A percentile compares a stretch with the other conserved stretches of the same genome.
Evolutionary conservation across 2,888 invertebrate species (phyloP).

Genomic region (Trachelus iudaicus): DNA sequence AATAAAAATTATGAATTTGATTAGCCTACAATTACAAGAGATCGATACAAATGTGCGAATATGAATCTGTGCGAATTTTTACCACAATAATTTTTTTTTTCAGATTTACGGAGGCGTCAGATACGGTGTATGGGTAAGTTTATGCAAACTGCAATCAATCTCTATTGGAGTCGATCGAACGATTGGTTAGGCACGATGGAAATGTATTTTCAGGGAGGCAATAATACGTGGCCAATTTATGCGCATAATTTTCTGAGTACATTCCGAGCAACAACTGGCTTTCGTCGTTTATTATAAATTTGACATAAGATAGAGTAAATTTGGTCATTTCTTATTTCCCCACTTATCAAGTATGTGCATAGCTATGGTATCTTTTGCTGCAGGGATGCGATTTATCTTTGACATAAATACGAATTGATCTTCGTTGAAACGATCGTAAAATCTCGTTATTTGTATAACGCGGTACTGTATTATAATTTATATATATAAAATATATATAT

Average conservation of each 20-base stretch:
- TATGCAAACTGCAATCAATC: not conserved
- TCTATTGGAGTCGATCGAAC: not conserved
- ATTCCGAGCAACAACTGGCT: not conserved
- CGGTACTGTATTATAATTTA: not conserved
- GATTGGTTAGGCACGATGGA: not conserved
- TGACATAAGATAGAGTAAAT: not conserved
- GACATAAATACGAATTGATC: not conserved
- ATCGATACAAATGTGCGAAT: not conserved
- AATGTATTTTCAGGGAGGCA: not conserved
- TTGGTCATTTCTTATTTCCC: not conserved
- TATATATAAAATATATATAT: too few species aligned
- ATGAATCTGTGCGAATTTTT: not conserved
- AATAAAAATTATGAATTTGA: not conserved
- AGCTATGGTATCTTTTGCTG: not conserved
- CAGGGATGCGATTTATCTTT: not conserved
- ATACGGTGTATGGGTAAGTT: not conserved
- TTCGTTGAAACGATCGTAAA: not conserved
- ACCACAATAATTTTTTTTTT: not conserved
- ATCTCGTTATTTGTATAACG: not conserved
- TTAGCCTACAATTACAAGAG: not conserved
- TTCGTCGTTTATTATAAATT: not conserved
- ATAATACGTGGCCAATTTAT: not conserved
- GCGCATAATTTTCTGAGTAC: not conserved
- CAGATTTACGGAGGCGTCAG: not conserved
- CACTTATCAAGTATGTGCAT: not conserved